Percentiles rank a stretch among this genome's conserved stretches.
Evolutionary conservation across 2,113 vertebrate genomes (phyloP).

Genomic region (Salvelinus alpinus): DNA sequence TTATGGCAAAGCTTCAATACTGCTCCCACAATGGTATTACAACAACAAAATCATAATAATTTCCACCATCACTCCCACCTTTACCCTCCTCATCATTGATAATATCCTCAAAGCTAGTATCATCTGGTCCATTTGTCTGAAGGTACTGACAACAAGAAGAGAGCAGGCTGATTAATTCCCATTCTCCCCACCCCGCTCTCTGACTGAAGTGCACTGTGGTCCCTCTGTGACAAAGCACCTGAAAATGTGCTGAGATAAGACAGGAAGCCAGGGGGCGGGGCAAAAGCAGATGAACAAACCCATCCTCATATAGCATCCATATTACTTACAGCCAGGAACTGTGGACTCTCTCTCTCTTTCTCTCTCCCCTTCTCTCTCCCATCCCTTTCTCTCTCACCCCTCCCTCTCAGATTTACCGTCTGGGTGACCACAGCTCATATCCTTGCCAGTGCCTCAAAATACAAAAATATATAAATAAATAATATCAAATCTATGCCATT

Average conservation of each 20-base stretch:
- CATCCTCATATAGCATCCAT: background rate
- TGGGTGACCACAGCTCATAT: background rate
- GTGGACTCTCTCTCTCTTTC: background rate
- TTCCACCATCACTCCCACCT: background rate
- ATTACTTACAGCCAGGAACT: conserved; percentile 4
- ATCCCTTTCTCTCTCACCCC: background rate
- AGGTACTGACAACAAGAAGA: background rate
- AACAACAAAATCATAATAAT: background rate
- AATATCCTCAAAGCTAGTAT: background rate
- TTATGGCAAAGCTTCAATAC: no score
- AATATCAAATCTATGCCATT: conserved; percentile 21
- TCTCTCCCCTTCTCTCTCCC: conserved; percentile 6
- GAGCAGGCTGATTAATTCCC: background rate
- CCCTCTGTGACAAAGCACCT: background rate
- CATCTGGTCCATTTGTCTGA: background rate
- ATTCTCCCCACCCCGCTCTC: background rate
- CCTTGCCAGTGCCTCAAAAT: conserved; percentile 7
- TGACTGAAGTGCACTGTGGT: background rate
- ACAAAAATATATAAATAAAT: conserved; percentile 28
- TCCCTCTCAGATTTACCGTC: background rate
- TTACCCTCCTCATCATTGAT: background rate
- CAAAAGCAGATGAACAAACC: background rate
- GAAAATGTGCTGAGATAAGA: conserved; percentile 11
- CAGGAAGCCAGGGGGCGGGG: background rate
- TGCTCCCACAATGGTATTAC: no score